These are phyloP conservation scores for Apis laboriosa DNA, from an alignment of 1,140 invertebrate species.

Conservation along the genomic window DNA sequence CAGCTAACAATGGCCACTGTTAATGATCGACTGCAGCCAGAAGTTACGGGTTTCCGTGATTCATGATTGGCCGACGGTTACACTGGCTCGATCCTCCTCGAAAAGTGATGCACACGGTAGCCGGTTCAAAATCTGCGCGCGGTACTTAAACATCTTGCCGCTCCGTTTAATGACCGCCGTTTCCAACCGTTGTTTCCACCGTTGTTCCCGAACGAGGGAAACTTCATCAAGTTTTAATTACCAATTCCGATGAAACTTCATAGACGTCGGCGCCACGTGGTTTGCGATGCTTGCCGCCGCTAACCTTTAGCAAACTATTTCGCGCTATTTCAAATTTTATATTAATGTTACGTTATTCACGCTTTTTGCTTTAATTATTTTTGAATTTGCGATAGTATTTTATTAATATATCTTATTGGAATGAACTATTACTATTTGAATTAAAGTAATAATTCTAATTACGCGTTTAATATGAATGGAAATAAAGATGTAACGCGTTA, in stretches of 20 bases:
- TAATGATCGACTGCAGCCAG: slow-evolving; percentile 57
- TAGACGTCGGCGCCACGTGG: too few relatives aligned
- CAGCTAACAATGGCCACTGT: slow-evolving; percentile 61
- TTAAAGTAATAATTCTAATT: too few relatives aligned
- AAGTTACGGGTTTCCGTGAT: slow-evolving; percentile 17
- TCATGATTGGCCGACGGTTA: slow-evolving; percentile 20
- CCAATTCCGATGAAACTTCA: not conserved
- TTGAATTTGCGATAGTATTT: too few relatives aligned
- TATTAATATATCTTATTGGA: too few relatives aligned
- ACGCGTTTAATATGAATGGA: too few relatives aligned
- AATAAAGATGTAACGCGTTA: too few relatives aligned
- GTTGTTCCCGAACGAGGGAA: not conserved
- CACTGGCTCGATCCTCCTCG: not conserved
- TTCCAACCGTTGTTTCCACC: too few relatives aligned
- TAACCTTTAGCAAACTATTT: too few relatives aligned
- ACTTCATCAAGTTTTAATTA: slow-evolving; percentile 12
- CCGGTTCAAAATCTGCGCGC: not conserved
- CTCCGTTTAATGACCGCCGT: not conserved
- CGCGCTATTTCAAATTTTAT: too few relatives aligned
- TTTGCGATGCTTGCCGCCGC: not conserved
- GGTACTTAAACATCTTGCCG: not conserved
- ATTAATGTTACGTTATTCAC: too few relatives aligned
- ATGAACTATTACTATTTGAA: too few relatives aligned
- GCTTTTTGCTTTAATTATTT: too few relatives aligned
- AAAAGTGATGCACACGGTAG: not conserved